Conservation (phyloP, 2,797 vertebrate genomes). For the Scleropages formosus region DNA sequence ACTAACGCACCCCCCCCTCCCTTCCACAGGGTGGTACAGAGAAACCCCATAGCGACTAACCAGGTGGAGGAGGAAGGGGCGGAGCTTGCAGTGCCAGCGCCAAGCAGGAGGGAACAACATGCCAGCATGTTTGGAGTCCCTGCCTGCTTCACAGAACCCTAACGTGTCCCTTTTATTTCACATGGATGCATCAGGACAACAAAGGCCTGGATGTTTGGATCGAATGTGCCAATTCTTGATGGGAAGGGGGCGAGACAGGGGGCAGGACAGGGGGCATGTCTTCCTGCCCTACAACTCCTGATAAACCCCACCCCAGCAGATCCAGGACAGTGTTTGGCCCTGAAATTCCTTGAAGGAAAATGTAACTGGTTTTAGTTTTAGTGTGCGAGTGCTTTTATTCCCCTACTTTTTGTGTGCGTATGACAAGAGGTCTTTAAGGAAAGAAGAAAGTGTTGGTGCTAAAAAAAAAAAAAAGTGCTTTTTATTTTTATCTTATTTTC, state of each 20-base stretch:
- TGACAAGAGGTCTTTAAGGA: slow-evolving; percentile 31
- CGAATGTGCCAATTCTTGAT: slow-evolving; percentile 21
- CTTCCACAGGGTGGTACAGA: slow-evolving; percentile 76
- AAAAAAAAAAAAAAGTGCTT: slow-evolving; percentile 27
- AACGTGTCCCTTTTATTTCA: slow-evolving; percentile 25
- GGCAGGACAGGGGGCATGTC: not conserved
- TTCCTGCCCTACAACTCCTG: not conserved
- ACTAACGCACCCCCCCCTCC: no score
- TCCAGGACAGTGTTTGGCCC: slow-evolving; percentile 45
- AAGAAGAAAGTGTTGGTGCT: slow-evolving; percentile 34
- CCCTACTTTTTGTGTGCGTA: slow-evolving; percentile 27
- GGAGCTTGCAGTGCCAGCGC: slow-evolving; percentile 33
- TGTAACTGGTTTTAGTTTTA: slow-evolving; percentile 42
- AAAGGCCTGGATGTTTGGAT: not conserved
- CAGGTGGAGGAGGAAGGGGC: slow-evolving; percentile 37
- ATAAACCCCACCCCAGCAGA: not conserved
- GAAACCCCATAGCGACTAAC: slow-evolving; percentile 88
- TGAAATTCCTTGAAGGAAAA: slow-evolving; percentile 42
- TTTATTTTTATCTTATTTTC: slow-evolving; percentile 30
- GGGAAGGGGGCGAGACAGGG: not conserved
- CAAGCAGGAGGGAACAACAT: slow-evolving; percentile 33
- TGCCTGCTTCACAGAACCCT: slow-evolving; percentile 23
- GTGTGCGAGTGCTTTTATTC: slow-evolving; percentile 26
- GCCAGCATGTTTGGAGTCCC: slow-evolving; percentile 32
- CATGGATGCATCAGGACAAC: slow-evolving; percentile 25